Evolutionary conservation across 2,888 invertebrate genomes (phyloP).

Genomic region (Pediacus dermestoides): DNA sequence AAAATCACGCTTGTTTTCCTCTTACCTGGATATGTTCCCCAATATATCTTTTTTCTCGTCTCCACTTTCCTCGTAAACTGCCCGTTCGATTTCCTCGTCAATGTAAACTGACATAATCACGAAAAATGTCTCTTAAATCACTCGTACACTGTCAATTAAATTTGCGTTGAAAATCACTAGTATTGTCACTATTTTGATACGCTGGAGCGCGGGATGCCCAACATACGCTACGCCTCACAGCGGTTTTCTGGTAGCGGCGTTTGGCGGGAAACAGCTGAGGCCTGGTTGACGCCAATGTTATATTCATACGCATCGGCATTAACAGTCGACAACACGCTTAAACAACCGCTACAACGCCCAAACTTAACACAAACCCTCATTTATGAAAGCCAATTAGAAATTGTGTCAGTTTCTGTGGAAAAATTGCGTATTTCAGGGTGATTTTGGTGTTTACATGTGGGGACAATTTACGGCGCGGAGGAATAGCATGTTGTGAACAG

Average conservation of each 20-base stretch:
- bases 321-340: constrained; percentile 6
- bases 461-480: constrained; percentile 50
- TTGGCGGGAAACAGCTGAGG: constrained; percentile 71
- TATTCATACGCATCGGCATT: constrained; percentile 46
- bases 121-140: constrained; percentile 20
- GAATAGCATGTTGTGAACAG: constrained; percentile 43
- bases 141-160: constrained; percentile 33
- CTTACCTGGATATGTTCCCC: constrained; percentile 53
- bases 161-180: constrained; percentile 22
- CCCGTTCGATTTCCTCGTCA: constrained; percentile 48
- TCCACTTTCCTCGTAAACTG: constrained; percentile 54
- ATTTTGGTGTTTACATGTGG: constrained; percentile 29
- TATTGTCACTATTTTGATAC: constrained; percentile 33
- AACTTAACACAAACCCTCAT: background rate
- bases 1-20: constrained; percentile 29
- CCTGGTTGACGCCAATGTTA: constrained; percentile 51
- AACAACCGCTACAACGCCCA: background rate
- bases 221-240: constrained; percentile 56
- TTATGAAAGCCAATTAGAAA: constrained; percentile 1
- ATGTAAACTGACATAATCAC: constrained; percentile 54
- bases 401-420: constrained; percentile 18
- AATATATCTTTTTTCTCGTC: constrained; percentile 54
- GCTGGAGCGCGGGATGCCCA: constrained; percentile 47
- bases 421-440: constrained; percentile 13
- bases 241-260: constrained; percentile 63